These are phyloP conservation scores for Acrossocheilus wenchowensis DNA, from an alignment of 2,797 vertebrate genomes.

Conservation along the genomic window DNA sequence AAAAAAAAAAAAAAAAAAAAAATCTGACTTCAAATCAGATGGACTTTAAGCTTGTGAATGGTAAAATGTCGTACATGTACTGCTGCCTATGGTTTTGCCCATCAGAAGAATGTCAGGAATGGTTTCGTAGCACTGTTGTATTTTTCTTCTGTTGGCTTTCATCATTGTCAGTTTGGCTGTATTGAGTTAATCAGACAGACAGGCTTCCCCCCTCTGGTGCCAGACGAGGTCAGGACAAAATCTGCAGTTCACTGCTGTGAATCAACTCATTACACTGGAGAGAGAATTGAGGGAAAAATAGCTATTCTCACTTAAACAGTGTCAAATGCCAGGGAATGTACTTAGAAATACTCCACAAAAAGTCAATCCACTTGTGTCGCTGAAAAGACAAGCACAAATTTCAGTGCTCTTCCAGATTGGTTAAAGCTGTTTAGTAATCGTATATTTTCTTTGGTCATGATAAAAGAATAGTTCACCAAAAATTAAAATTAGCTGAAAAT, in stretches of 20 bases:
- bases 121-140: constrained; percentile 25
- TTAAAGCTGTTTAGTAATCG: no score
- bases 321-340: background rate
- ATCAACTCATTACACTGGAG: constrained; percentile 38
- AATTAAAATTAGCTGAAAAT: no score
- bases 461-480: no score
- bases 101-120: constrained; percentile 43
- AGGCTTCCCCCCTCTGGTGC: constrained; percentile 6
- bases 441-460: no score
- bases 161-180: constrained; percentile 47
- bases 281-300: constrained; percentile 6
- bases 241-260: constrained; percentile 33
- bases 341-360: background rate
- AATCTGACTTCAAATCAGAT: constrained; percentile 37
- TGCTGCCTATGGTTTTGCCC: constrained; percentile 41
- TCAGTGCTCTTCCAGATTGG: no score
- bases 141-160: constrained; percentile 48
- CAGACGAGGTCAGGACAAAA: constrained; percentile 44
- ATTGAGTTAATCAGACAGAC: constrained; percentile 40
- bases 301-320: constrained; percentile 27
- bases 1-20: background rate
- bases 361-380: background rate
- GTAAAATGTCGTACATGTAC: constrained; percentile 23
- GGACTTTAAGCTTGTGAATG: constrained; percentile 22
- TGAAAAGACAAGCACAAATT: no score